Conservation (phyloP, 2,797 vertebrate species). For the Gobionotothen gibberifrons region DNA sequence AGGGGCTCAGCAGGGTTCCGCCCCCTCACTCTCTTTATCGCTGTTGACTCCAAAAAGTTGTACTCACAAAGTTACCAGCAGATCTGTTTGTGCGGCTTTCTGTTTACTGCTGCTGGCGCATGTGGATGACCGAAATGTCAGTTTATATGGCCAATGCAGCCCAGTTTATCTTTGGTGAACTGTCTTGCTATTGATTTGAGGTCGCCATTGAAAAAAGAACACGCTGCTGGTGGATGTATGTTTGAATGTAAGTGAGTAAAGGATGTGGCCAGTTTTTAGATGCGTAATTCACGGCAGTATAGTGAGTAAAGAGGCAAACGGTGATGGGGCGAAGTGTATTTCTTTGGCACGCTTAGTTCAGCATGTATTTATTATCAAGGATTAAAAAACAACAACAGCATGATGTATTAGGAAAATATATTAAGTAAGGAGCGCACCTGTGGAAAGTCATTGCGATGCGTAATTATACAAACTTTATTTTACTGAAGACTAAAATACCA, state of each 20-base stretch:
- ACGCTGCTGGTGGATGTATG: slow-evolving; percentile 15
- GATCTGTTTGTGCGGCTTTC: slow-evolving; percentile 75
- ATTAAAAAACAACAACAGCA: not conserved
- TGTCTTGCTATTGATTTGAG: slow-evolving; percentile 9
- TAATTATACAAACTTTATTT: not conserved
- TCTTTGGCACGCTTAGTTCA: not conserved
- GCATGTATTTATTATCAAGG: not conserved
- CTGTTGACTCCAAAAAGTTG: slow-evolving; percentile 88
- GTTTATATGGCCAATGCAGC: slow-evolving; percentile 42
- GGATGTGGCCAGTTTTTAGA: not conserved
- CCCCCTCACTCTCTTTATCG: slow-evolving; percentile 88
- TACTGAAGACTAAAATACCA: not conserved
- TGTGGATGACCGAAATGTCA: slow-evolving; percentile 67
- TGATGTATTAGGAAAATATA: not conserved
- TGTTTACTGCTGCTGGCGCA: slow-evolving; percentile 70
- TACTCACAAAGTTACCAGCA: slow-evolving; percentile 86
- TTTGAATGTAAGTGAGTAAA: not conserved
- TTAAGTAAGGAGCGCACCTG: not conserved
- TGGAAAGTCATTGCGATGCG: not conserved
- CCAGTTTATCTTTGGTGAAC: slow-evolving; percentile 10
- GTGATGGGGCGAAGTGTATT: not conserved
- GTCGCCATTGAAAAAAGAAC: slow-evolving; percentile 11
- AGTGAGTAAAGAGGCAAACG: not conserved
- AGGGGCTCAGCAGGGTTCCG: slow-evolving; percentile 92
- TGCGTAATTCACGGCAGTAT: not conserved